Percentiles rank a stretch among this genome's conserved stretches.
These are phyloP conservation scores for Gonioctena quinquepunctata DNA, from an alignment of 1,140 invertebrate species.

Conservation along the genomic window DNA sequence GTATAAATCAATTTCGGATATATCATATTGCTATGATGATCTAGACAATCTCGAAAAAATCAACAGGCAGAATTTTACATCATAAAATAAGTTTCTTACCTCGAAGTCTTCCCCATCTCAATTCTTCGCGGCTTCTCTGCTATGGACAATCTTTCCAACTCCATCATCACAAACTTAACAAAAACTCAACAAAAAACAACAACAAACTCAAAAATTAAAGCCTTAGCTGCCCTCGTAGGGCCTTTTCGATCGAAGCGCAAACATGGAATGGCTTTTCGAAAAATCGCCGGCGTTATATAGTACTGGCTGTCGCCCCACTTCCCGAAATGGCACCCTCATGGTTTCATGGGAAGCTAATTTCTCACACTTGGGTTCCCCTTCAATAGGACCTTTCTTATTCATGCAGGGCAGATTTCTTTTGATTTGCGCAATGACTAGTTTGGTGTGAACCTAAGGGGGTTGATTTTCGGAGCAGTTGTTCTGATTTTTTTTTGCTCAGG, in stretches of 20 bases:
- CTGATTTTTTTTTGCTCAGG: not conserved
- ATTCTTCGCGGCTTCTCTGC: not conserved
- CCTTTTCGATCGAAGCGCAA: not conserved
- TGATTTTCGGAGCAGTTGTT: not conserved
- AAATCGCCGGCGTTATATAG: not conserved
- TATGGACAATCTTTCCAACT: not conserved
- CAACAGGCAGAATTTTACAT: no score
- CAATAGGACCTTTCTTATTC: not conserved
- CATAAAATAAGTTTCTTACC: no score
- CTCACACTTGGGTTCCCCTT: not conserved
- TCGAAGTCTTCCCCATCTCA: not conserved
- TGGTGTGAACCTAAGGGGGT: not conserved
- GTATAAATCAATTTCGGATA: no score
- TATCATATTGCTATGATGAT: no score
- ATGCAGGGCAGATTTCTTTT: not conserved
- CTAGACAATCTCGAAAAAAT: no score
- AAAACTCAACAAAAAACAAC: not conserved
- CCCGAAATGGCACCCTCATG: not conserved
- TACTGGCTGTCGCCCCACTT: not conserved
- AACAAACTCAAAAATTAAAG: not conserved
- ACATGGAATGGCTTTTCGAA: not conserved
- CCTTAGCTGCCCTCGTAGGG: not conserved
- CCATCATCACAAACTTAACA: not conserved
- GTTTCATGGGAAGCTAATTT: no score
- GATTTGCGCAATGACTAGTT: not conserved